A percentile compares a stretch with the other conserved stretches of the same genome.
Conservation (phyloP, 2,888 invertebrate species). For the Anarsia innoxiella region DNA sequence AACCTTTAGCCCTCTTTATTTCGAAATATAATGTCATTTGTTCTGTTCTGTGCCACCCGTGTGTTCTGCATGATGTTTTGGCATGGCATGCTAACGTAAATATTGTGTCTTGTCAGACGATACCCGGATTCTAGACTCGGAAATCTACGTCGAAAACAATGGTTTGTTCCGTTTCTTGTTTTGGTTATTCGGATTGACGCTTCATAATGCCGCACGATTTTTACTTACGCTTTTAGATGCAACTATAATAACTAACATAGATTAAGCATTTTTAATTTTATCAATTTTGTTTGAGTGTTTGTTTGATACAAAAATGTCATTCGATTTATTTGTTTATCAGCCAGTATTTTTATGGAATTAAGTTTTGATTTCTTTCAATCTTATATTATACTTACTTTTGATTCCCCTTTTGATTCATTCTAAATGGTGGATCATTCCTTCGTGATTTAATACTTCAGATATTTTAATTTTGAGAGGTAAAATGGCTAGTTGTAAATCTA, state of each 20-base stretch:
- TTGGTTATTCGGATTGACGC: slow-evolving; percentile 25
- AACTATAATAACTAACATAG: slow-evolving; percentile 6
- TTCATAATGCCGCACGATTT: slow-evolving; percentile 32
- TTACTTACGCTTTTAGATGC: slow-evolving; percentile 29
- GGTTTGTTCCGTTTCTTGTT: slow-evolving; percentile 65
- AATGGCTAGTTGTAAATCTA: no score
- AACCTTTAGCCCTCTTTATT: no score
- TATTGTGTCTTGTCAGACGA: slow-evolving; percentile 72
- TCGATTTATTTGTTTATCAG: no score
- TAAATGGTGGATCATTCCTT: no score
- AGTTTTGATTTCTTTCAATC: no score
- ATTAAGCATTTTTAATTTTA: neutral
- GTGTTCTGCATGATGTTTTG: slow-evolving; percentile 62
- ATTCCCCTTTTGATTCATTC: no score
- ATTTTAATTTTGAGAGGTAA: no score
- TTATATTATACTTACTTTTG: no score
- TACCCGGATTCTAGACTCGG: slow-evolving; percentile 72
- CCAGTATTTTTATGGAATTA: no score
- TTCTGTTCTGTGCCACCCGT: slow-evolving; percentile 25
- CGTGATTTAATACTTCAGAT: no score
- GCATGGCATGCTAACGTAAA: slow-evolving; percentile 73
- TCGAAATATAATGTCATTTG: neutral
- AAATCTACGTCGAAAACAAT: slow-evolving; percentile 59
- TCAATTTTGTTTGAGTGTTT: neutral
- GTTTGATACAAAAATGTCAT: no score